Evolutionary conservation across 2,888 invertebrate species (phyloP), one percentile per base, ranked within the genome.

Genomic region (Lamellibrachia columna): DNA sequence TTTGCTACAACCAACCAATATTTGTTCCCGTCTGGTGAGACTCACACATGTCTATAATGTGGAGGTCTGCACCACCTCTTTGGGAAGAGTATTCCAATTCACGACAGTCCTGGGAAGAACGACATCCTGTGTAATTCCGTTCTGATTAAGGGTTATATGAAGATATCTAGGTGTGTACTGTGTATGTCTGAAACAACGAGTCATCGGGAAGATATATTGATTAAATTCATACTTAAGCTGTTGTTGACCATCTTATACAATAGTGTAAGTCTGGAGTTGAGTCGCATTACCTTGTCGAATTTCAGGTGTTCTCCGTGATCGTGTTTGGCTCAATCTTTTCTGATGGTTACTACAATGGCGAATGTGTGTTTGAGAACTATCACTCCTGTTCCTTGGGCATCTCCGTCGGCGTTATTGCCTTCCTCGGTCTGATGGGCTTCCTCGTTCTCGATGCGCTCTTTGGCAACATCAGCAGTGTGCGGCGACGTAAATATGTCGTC

Each of bases 401-500:
- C 53, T 96, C 95, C n/a, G 93, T 99, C 94, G 98, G 99, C 22
- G 98, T 99, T 90, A 97, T 99, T 95, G 99, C 98, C 0, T 99
- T 99, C 96, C 97, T 99, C 93, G 98, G 95, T 60, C 95, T 96
- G 93, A 97, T 99, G 96, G 98, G 97, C 7, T 98, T 99, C 96
- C 97, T 99, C 93, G 96, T 97, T 7, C 98, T 97, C 75, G 99
- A 99, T 97, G 99, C 98, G 95, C 97, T 99, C 94, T 99, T 99
- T 96, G 99, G 99, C 96, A 92, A 94, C 92, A 99, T 99, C 98
- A 99, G 99, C 91, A 99, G 99, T n/a, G 98, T 99, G 93, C 99
- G 99, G 95, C 98, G 99, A 93, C 97, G 99, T 96, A 99, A 99
- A 97, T 99, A 99, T 96, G 99, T 98, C 95, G 99, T 99, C 53